Conservation (phyloP, 2,888 invertebrate species). For the Melanophora roralis region DNA sequence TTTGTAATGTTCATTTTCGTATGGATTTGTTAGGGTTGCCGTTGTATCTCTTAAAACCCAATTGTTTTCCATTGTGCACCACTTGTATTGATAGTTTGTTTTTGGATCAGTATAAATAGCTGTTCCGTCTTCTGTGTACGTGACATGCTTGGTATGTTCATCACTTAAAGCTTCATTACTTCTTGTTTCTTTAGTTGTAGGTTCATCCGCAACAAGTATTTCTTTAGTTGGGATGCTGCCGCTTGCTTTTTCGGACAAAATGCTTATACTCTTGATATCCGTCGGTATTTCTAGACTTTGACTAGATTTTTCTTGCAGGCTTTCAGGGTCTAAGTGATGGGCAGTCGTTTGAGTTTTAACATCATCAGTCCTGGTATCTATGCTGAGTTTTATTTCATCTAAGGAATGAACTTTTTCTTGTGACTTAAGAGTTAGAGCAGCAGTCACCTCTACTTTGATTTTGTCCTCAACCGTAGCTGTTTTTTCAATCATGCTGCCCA, state of each 20-base stretch:
- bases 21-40: conserved; percentile 67
- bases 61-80: conserved; percentile 79
- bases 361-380: neutral
- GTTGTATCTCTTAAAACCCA: conserved; percentile 75
- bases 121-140: conserved; percentile 82
- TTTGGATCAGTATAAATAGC: conserved; percentile 88
- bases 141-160: conserved; percentile 80
- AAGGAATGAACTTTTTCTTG: neutral
- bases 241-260: no score
- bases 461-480: neutral
- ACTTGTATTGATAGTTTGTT: conserved; percentile 82
- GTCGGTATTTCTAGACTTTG: no score
- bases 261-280: no score
- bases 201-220: neutral
- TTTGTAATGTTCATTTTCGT: conserved; percentile 76
- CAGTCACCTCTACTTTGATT: neutral
- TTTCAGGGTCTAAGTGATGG: neutral
- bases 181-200: neutral
- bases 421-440: neutral
- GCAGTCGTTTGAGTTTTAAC: neutral
- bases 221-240: no score
- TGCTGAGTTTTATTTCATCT: neutral
- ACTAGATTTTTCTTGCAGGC: no score
- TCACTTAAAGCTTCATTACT: conserved; percentile 43
- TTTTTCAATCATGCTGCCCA: neutral